A percentile compares a stretch with the other conserved stretches of the same genome.
Conservation (phyloP, 2,113 vertebrate species). For the Rhegmatorhina hoffmannsi region DNA sequence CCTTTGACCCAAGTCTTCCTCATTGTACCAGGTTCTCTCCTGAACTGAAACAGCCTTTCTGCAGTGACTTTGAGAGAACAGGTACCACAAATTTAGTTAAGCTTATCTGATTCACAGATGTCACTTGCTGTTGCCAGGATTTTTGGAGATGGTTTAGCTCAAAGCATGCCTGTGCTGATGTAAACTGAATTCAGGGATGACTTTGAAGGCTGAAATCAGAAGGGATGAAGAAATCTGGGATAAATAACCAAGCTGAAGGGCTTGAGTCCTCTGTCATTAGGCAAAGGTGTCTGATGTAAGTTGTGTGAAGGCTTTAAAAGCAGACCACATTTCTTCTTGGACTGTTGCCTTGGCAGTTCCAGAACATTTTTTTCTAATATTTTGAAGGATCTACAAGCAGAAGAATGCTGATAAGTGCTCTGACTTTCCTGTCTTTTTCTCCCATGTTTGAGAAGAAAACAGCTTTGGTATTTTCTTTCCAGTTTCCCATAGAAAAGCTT, state of each 20-base stretch:
- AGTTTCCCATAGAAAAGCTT: not conserved
- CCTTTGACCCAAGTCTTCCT: not conserved
- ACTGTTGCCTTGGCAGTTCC: not conserved
- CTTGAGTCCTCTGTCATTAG: not conserved
- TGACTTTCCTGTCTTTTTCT: not conserved
- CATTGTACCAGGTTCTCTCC: not conserved
- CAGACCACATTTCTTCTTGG: not conserved
- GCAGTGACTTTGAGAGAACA: not conserved
- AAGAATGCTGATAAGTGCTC: not conserved
- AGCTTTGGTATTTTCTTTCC: not conserved
- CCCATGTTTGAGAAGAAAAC: not conserved
- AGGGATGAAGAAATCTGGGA: not conserved
- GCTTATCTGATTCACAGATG: fast-evolving
- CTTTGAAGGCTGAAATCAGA: not conserved
- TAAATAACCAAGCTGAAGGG: not conserved
- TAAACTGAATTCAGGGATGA: not conserved
- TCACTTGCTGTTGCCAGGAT: not conserved
- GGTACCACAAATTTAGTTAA: not conserved
- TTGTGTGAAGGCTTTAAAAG: not conserved
- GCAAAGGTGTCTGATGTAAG: not conserved
- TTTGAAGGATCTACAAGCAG: not conserved
- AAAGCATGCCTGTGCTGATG: not conserved
- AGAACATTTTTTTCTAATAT: not conserved
- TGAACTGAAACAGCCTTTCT: not conserved
- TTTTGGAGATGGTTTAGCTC: not conserved